Evolutionary conservation across 2,888 invertebrate genomes (phyloP).

Genomic region (Eutolmus rufibarbis): DNA sequence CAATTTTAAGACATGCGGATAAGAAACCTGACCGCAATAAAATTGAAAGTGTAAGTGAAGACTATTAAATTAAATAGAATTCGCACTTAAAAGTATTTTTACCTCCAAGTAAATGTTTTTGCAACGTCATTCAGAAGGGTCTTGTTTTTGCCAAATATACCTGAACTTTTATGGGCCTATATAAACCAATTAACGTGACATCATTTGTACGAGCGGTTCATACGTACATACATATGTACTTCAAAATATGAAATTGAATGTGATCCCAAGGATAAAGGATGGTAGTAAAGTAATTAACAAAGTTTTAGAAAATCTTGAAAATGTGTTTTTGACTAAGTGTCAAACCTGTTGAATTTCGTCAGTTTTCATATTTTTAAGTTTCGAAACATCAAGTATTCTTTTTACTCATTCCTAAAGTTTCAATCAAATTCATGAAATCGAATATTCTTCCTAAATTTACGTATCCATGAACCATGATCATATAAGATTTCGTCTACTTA

Average conservation of each 20-base stretch:
- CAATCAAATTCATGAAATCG: not conserved
- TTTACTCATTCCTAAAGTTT: not conserved
- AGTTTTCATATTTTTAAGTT: too few species aligned
- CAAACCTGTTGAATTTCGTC: too few species aligned
- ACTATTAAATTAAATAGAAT: not conserved
- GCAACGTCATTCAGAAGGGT: not conserved
- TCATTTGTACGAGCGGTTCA: not conserved
- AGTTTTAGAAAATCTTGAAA: too few species aligned
- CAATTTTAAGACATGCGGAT: not conserved
- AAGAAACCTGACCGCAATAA: not conserved
- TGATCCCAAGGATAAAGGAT: too few species aligned
- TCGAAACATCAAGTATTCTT: not conserved
- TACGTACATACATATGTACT: too few species aligned
- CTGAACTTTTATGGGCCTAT: not conserved
- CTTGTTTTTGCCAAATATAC: not conserved
- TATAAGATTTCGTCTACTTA: not conserved
- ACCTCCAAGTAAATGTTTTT: not conserved
- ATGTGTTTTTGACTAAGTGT: too few species aligned
- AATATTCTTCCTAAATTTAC: not conserved
- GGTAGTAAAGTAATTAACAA: too few species aligned
- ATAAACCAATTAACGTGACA: not conserved
- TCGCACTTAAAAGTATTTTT: not conserved
- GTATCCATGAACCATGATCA: not conserved
- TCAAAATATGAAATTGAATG: too few species aligned
- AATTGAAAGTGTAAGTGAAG: not conserved